Percentiles rank a stretch among this genome's conserved stretches.
Conservation (phyloP, 1,140 invertebrate species). For the Arion vulgaris region DNA sequence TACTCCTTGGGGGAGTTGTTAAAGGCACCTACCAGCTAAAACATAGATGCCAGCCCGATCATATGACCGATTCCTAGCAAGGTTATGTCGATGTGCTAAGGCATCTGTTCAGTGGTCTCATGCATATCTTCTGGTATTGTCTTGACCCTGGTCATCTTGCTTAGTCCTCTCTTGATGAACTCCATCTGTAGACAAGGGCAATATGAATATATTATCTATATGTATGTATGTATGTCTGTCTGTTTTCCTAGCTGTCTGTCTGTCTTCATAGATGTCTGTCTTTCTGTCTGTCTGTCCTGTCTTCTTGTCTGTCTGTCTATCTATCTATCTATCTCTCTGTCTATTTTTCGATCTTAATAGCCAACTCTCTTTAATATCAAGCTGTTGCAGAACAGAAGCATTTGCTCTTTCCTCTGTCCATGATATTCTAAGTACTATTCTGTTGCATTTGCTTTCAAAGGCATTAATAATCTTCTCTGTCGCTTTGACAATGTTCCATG, state of each 20-base stretch:
- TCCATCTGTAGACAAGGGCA: constrained; percentile 30
- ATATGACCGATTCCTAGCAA: constrained; percentile 93
- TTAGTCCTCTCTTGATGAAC: constrained; percentile 63
- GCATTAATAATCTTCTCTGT: too few relatives aligned
- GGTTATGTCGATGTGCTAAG: constrained; percentile 85
- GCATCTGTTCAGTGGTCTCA: constrained; percentile 85
- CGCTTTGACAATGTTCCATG: too few relatives aligned
- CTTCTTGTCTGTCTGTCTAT: too few relatives aligned
- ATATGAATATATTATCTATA: not conserved
- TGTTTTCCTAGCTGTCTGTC: not conserved
- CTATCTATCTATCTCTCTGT: too few relatives aligned
- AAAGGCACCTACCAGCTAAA: constrained; percentile 76
- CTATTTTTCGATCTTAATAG: too few relatives aligned
- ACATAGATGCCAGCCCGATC: constrained; percentile 84
- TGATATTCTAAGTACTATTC: too few relatives aligned
- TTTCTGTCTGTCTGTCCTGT: not conserved
- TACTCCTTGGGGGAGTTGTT: too few relatives aligned
- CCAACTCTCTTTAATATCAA: too few relatives aligned
- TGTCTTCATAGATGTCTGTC: not conserved
- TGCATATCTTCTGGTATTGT: constrained; percentile 79
- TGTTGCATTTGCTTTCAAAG: too few relatives aligned
- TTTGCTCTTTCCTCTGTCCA: too few relatives aligned
- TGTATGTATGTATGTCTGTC: not conserved
- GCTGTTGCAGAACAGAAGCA: too few relatives aligned
- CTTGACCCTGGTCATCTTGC: constrained; percentile 62